Conservation (phyloP, 2,888 invertebrate genomes). For the Campoplex nolae region DNA sequence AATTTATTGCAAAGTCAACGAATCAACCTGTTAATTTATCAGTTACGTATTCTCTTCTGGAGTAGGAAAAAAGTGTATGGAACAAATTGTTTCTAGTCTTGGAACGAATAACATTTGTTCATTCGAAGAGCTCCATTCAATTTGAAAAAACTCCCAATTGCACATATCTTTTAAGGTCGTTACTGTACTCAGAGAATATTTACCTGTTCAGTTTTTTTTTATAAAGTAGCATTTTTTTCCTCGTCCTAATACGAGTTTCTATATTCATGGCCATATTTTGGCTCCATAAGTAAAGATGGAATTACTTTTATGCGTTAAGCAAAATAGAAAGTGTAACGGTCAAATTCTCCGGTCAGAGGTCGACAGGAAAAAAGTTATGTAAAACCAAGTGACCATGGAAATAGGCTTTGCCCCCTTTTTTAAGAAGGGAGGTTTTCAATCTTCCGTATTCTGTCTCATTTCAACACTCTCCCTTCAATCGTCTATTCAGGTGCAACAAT, state of each 20-base stretch:
- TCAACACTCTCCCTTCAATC: slow-evolving; percentile 65
- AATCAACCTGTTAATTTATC: not conserved
- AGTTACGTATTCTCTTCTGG: not conserved
- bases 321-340: slow-evolving; percentile 40
- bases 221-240: not conserved
- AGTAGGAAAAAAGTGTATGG: too few species aligned
- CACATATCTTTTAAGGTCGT: too few species aligned
- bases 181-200: too few species aligned
- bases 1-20: not conserved
- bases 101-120: too few species aligned
- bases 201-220: too few species aligned
- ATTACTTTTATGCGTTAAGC: slow-evolving; percentile 29
- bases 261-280: slow-evolving; percentile 18
- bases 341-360: not conserved
- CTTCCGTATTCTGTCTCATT: slow-evolving; percentile 12
- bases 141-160: too few species aligned
- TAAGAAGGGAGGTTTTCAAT: slow-evolving; percentile 26
- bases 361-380: slow-evolving; percentile 45
- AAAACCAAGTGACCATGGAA: slow-evolving; percentile 55
- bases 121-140: too few species aligned
- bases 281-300: not conserved
- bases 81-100: not conserved
- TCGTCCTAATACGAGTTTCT: not conserved
- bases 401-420: slow-evolving; percentile 20
- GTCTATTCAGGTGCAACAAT: slow-evolving; percentile 76